Base-by-base conservation (phyloP, 53 echinoderm and acorn worm genomes). In the Antedon mediterranea region DNA sequence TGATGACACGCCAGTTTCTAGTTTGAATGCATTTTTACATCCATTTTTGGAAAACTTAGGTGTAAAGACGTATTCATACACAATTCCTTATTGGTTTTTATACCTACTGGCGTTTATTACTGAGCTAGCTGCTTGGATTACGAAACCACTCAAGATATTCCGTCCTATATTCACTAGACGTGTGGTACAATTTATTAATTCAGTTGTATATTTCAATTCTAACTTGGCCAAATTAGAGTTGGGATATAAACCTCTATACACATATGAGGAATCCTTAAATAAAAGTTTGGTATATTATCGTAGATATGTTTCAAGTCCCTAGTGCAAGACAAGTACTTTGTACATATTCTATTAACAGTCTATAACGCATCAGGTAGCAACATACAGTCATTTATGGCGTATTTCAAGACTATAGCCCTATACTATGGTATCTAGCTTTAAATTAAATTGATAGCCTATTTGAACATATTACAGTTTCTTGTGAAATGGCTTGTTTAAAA, bases 1-100 rank as follows among this genome's bases (percentile, higher is more conserved):
- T 0, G 90, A 90, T 28, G 85, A 90, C 18, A 90, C 90, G 0
- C 90, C 90, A 0, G 28, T 82, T 15, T 9, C 31, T 14, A 85
- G 82, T 28, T 30, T 87, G 32, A 78, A 82, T 26, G 81, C 34
- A 31, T 79, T 87, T 28, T 71, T 87, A 4, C 71, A 31, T n/a
- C 87, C 87, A 28, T 87, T 81, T 30, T 73, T 79, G 11, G 77
- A 79, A 30, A 71, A 72, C 0, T 29, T 87, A 15, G 83, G 82
- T 18, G 71, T 32, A 13, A 78, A 80, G 31, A 82, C 82, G 31
- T 73, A 78, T 0, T 43, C 43, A 27, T 72, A 79, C 30, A 76
- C 77, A 18, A 74, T 82, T 34, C 85, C 90, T 43, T 90, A 75
- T 72, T 85, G 87, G 79, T 32, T 87, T 28, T 71, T 90, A 37